Base-by-base conservation (phyloP, 2,797 vertebrate genomes). In the Scyliorhinus canicula region DNA sequence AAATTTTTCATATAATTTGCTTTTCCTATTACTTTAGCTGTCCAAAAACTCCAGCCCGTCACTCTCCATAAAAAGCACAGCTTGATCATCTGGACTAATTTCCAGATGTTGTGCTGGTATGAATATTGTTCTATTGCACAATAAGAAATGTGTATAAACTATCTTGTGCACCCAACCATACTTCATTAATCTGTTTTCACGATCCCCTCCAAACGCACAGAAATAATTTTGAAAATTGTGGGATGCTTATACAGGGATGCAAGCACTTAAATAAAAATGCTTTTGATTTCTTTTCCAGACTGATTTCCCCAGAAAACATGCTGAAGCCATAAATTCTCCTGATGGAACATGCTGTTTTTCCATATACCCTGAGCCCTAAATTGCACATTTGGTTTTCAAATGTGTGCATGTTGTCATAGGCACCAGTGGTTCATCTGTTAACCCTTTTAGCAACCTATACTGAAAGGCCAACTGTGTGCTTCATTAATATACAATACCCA, bases 241-340 rank as follows among this genome's bases (percentile, higher is more conserved):
- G 26, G 21, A 91, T 44, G 26, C 57, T 44, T 63, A 26, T 40
- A 63, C 88, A 65, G 40, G 44, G n/a, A 65, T 44, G 40, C 40
- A 63, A 91, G 60, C n/a, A 24, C 88, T 65, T 65, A 91, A 91
- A 65, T 91, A 91, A 91, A 91, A 63, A 91, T 44, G 88, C 21
- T 91, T 91, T 91, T 65, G 57, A 63, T 91, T n/a, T 60, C n/a
- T 4, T 91, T 91, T 91, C 88, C 88, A 91, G 57, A 91, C 60
- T 65, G 88, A 91, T 91, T 65, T 44, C 88, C 24, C 88, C n/a
- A 60, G n/a, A 65, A 91, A 65, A 63, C 60, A 65, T 91, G 60
- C 40, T 91, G 88, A 65, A 91, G 57, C 57, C 88, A 91, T 65
- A 44, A 91, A 65, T 40, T 91, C 60, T 40, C 60, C 60, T 91